Conservation (phyloP, 2,888 invertebrate genomes). For the Sarcophaga carnaria region DNA sequence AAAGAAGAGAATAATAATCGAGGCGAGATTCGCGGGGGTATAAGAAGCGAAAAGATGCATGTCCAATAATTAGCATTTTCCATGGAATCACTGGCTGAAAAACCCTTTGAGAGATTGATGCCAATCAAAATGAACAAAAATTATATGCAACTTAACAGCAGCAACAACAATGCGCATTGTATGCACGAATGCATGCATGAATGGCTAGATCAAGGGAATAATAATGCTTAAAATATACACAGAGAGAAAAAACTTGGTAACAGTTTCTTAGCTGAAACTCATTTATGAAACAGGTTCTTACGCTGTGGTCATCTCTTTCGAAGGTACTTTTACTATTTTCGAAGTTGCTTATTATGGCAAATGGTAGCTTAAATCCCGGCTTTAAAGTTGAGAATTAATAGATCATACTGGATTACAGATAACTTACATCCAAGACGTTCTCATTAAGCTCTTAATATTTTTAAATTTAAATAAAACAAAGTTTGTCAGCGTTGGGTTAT, state of each 20-base stretch:
- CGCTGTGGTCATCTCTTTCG: no score
- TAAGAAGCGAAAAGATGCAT: constrained; percentile 10
- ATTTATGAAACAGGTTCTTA: no score
- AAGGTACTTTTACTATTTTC: no score
- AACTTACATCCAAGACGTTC: no score
- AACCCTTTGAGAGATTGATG: constrained; percentile 50
- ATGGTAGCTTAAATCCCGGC: no score
- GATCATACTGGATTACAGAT: no score
- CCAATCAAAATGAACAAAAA: constrained; percentile 48
- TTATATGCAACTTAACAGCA: constrained; percentile 44
- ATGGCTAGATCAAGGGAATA: not conserved
- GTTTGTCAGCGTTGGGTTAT: no score
- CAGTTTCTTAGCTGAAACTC: no score
- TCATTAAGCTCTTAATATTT: no score
- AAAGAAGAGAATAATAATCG: not conserved
- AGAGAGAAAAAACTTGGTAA: not conserved
- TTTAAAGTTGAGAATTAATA: no score
- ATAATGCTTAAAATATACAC: constrained; percentile 1
- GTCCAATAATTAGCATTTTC: constrained; percentile 58
- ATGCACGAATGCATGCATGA: not conserved
- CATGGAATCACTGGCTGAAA: constrained; percentile 49
- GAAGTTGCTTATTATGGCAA: no score
- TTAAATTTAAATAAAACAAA: no score
- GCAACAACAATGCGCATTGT: not conserved
- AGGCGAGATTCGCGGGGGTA: not conserved